A percentile compares a stretch with the other conserved stretches of the same genome.
Evolutionary conservation across 2,113 vertebrate genomes (phyloP).

Genomic region (Muntiacus reevesi): DNA sequence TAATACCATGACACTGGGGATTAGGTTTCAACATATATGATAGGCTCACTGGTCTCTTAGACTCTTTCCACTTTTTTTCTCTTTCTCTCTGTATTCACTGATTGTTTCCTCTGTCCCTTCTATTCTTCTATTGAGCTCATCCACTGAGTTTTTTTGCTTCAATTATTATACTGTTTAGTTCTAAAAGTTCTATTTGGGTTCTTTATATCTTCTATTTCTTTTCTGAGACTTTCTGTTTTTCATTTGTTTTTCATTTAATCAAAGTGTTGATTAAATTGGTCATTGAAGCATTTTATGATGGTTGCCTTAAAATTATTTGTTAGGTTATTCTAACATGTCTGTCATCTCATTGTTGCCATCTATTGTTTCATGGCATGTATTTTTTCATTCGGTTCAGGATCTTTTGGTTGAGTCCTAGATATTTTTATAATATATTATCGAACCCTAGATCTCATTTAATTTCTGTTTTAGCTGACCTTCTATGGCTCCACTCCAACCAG

Average conservation of each 20-base stretch:
- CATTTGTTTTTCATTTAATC: neutral
- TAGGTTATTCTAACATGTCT: neutral
- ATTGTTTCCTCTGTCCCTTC: neutral
- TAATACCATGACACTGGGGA: neutral
- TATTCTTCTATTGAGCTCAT: neutral
- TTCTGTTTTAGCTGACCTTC: neutral
- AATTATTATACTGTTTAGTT: neutral
- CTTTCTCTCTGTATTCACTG: neutral
- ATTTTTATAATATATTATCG: neutral
- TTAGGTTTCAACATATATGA: neutral
- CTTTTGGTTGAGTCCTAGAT: neutral
- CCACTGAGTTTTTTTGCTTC: neutral
- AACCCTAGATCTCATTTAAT: neutral
- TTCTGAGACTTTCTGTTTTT: neutral
- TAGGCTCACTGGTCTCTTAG: neutral
- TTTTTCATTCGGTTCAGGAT: neutral
- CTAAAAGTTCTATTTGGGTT: neutral
- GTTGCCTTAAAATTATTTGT: neutral
- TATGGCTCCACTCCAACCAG: neutral
- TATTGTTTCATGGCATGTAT: neutral
- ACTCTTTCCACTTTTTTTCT: neutral
- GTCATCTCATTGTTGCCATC: neutral
- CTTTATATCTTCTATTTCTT: neutral
- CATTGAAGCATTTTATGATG: neutral
- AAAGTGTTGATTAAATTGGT: neutral